These are phyloP conservation scores for Lagenorhynchus albirostris DNA, from an alignment of 2,113 vertebrate genomes.

Conservation along the genomic window DNA sequence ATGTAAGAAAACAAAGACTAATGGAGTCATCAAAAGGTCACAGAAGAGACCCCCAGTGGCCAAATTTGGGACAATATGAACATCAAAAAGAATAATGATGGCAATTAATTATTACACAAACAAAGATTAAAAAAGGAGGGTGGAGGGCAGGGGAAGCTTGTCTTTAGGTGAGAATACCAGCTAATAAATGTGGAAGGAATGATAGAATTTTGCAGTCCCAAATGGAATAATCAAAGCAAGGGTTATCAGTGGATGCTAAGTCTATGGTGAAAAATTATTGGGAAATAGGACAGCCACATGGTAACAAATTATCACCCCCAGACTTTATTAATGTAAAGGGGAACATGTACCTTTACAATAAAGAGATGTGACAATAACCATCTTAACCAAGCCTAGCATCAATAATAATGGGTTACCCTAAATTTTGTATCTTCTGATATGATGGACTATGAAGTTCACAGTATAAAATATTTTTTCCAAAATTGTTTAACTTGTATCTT, in stretches of 20 bases:
- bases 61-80: neutral
- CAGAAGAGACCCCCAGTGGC: neutral
- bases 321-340: neutral
- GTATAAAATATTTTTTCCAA: neutral
- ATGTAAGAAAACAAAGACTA: neutral
- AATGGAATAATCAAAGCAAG: neutral
- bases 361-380: neutral
- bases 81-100: neutral
- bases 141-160: neutral
- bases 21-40: neutral
- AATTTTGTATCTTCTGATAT: neutral
- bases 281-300: neutral
- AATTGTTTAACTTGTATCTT: neutral
- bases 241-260: neutral
- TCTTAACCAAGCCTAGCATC: neutral
- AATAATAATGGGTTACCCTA: neutral
- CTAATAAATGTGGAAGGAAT: neutral
- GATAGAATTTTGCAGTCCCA: neutral
- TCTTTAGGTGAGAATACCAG: neutral
- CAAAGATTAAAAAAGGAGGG: neutral
- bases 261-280: neutral
- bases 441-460: neutral
- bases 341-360: neutral
- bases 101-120: neutral
- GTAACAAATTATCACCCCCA: neutral